Evolutionary conservation across 2,888 invertebrate genomes (phyloP).

Genomic region (Ephialtes manifestator): DNA sequence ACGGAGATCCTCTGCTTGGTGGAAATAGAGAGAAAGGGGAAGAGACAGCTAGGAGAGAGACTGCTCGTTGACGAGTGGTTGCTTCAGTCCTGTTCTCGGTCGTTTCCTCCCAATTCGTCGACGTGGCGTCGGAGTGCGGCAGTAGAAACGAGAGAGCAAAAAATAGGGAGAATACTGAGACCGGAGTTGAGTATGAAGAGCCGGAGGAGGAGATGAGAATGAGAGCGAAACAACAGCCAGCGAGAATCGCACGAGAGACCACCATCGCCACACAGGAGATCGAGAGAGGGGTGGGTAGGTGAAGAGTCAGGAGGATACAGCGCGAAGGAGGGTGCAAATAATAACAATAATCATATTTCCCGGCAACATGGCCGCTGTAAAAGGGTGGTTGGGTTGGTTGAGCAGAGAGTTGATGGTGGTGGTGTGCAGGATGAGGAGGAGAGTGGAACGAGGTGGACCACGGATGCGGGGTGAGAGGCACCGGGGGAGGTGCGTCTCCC

Average conservation of each 20-base stretch:
- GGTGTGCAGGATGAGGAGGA: conserved; percentile 68
- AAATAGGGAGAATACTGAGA: conserved; percentile 28
- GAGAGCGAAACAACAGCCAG: conserved; percentile 68
- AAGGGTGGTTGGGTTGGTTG: conserved; percentile 82
- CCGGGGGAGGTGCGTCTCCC: conserved; percentile 25
- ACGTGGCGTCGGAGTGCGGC: conserved; percentile 50
- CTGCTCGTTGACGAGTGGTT: conserved; percentile 78
- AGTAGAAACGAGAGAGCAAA: conserved; percentile 63
- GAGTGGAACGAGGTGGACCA: conserved; percentile 62
- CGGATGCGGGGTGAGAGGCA: conserved; percentile 73
- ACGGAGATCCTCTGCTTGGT: conserved; percentile 38
- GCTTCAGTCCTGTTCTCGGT: conserved; percentile 79
- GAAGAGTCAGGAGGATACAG: conserved; percentile 80
- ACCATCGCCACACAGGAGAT: conserved; percentile 62
- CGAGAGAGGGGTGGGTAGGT: conserved; percentile 70
- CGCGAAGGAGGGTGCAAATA: conserved; percentile 84
- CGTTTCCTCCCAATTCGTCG: conserved; percentile 82
- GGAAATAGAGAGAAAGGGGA: conserved; percentile 45
- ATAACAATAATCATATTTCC: conserved; percentile 86
- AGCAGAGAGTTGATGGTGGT: conserved; percentile 50
- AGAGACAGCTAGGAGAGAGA: conserved; percentile 48
- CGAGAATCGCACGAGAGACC: conserved; percentile 60
- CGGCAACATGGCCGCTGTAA: conserved; percentile 85
- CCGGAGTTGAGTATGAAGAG: conserved; percentile 49
- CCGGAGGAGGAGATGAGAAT: conserved; percentile 60